Conservation (phyloP, 2,113 vertebrate species). For the Entomyzon cyanotis region DNA sequence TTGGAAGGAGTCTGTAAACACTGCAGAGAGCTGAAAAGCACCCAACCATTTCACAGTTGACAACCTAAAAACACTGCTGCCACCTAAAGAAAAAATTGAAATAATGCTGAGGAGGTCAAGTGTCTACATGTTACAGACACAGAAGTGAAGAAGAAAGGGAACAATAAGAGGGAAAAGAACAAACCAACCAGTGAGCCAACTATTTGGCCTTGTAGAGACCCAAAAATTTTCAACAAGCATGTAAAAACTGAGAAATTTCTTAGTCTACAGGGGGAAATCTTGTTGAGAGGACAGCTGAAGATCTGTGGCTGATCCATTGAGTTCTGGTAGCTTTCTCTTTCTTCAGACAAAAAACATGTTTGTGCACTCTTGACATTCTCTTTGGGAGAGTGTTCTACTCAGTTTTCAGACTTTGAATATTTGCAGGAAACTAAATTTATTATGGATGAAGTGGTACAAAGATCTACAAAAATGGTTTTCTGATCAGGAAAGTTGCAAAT, state of each 20-base stretch:
- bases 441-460: not conserved
- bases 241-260: not conserved
- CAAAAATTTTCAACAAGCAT: not conserved
- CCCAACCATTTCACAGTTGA: not conserved
- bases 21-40: not conserved
- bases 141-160: not conserved
- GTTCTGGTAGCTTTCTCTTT: not conserved
- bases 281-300: not conserved
- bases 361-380: not conserved
- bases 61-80: not conserved
- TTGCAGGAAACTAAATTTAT: not conserved
- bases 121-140: not conserved
- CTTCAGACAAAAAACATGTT: not conserved
- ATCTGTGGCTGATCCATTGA: not conserved
- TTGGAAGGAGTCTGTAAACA: not conserved
- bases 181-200: not conserved
- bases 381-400: not conserved
- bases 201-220: not conserved
- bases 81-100: not conserved
- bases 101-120: not conserved
- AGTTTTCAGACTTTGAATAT: not conserved
- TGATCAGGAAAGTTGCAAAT: not conserved
- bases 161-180: not conserved
- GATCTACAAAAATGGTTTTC: not conserved
- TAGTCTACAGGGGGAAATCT: not conserved